Evolutionary conservation across 2,797 vertebrate genomes (phyloP).

Genomic region (Orestias chungarensis): DNA sequence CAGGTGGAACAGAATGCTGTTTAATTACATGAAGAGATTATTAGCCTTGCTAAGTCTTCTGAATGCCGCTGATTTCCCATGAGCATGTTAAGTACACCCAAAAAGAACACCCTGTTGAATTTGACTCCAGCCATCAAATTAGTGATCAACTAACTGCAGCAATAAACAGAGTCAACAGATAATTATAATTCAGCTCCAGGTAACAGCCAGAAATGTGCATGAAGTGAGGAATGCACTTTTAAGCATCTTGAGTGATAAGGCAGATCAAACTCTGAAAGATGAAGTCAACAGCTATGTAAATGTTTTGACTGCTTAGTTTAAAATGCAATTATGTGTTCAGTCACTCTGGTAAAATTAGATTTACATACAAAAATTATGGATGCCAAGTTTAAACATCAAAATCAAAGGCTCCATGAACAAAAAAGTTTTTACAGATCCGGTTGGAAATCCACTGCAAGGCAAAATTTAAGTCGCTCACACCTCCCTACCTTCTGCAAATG

Average conservation of each 20-base stretch:
- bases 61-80: slow-evolving; percentile 69
- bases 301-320: slow-evolving; percentile 2
- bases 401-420: slow-evolving; percentile 5
- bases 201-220: slow-evolving; percentile 6
- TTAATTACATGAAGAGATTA: slow-evolving; percentile 51
- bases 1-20: slow-evolving; percentile 22
- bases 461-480: background rate
- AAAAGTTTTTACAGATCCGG: slow-evolving; percentile 2
- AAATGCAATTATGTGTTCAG: slow-evolving; percentile 38
- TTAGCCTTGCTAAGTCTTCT: slow-evolving; percentile 32
- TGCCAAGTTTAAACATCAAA: slow-evolving; percentile 27
- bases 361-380: slow-evolving; percentile 40
- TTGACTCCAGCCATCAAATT: slow-evolving; percentile 59
- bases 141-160: slow-evolving; percentile 51
- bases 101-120: slow-evolving; percentile 39
- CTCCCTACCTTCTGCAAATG: background rate
- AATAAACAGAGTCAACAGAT: slow-evolving; percentile 62
- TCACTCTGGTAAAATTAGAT: slow-evolving; percentile 15
- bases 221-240: slow-evolving; percentile 4
- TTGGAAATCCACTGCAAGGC: slow-evolving; percentile 1
- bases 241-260: background rate
- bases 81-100: slow-evolving; percentile 36
- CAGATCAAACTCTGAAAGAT: slow-evolving; percentile 8
- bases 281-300: slow-evolving; percentile 9
- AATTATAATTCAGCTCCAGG: slow-evolving; percentile 50